These are phyloP conservation scores for Drosophila nikananu DNA, from an alignment of 1,140 invertebrate species.

Conservation along the genomic window DNA sequence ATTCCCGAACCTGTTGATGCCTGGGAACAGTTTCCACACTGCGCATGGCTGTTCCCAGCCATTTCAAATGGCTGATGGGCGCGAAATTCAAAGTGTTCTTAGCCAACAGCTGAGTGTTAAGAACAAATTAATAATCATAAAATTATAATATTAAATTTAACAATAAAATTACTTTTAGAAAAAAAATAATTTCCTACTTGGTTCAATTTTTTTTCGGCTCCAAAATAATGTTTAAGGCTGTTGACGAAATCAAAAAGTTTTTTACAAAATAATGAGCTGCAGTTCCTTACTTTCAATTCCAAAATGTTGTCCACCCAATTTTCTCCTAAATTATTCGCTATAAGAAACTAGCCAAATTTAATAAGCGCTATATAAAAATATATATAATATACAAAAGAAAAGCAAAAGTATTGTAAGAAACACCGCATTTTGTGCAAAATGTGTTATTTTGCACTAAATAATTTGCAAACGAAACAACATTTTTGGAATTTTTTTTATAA, in stretches of 20 bases:
- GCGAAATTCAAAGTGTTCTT: slow-evolving; percentile 23
- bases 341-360: background rate
- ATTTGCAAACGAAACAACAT: background rate
- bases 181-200: background rate
- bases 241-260: background rate
- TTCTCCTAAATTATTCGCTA: background rate
- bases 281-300: background rate
- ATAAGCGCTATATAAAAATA: background rate
- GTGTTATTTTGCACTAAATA: background rate
- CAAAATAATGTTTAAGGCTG: no score
- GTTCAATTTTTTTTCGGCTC: background rate
- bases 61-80: slow-evolving; percentile 20
- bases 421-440: background rate
- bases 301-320: background rate
- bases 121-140: background rate
- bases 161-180: background rate
- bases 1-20: slow-evolving; percentile 57
- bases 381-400: background rate
- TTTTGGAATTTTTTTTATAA: slow-evolving; percentile 48
- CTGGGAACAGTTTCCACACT: slow-evolving; percentile 40
- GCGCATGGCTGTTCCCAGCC: slow-evolving; percentile 34
- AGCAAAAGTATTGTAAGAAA: background rate
- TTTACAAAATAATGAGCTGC: background rate
- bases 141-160: background rate
- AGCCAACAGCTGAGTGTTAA: slow-evolving; percentile 26